phyloP scores from a whole-genome alignment of 2,797 vertebrate species.

The Artibeus jamaicensis region DNA sequence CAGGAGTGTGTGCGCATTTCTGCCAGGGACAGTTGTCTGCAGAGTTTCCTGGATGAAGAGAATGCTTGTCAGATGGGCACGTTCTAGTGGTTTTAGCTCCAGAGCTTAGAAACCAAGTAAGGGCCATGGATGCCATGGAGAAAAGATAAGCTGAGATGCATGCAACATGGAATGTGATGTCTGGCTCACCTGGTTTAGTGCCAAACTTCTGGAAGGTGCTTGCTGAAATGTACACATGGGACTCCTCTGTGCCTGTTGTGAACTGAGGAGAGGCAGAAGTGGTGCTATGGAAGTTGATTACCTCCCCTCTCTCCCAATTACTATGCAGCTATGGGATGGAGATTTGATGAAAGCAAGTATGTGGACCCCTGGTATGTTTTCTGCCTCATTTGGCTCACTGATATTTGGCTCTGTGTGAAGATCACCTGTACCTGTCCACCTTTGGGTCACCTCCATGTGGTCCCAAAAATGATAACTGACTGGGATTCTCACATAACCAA shows the following conservation, averaged over 20 bases:
- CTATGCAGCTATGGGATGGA: not conserved
- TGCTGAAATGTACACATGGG: not conserved
- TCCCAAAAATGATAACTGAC: not conserved
- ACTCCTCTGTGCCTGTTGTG: not conserved
- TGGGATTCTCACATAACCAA: not conserved
- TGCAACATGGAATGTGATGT: not conserved
- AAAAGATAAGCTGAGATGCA: not conserved
- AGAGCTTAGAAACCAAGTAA: not conserved
- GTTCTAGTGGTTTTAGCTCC: not conserved
- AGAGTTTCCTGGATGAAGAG: not conserved
- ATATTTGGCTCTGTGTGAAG: not conserved
- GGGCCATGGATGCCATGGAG: not conserved
- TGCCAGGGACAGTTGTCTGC: not conserved
- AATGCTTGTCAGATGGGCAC: rapidly evolving
- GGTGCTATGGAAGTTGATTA: not conserved
- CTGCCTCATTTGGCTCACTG: not conserved
- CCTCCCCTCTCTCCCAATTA: not conserved
- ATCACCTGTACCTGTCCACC: rapidly evolving
- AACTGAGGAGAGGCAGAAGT: not conserved
- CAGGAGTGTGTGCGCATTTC: not conserved
- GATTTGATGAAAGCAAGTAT: not conserved
- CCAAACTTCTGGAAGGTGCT: not conserved
- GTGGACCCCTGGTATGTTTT: not conserved
- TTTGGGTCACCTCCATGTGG: not conserved
- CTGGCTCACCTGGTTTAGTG: not conserved